A percentile compares a stretch with the other conserved stretches of the same genome.
Evolutionary conservation across 2,113 vertebrate species (phyloP).

Genomic region (Hippocampus zosterae): DNA sequence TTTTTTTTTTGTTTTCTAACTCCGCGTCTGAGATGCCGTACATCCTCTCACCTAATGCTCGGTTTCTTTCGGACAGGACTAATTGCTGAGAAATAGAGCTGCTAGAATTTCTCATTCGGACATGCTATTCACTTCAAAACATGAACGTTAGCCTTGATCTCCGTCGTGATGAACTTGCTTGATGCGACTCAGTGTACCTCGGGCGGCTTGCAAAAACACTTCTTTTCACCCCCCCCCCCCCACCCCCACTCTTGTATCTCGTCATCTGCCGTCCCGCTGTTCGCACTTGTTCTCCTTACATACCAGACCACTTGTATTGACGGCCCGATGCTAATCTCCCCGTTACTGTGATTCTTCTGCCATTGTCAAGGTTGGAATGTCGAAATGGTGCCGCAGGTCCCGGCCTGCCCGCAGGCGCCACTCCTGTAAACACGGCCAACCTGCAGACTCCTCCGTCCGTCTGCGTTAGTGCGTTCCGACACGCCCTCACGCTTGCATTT

Average conservation of each 20-base stretch:
- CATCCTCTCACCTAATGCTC: too few species aligned
- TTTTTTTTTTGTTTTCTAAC: too few species aligned
- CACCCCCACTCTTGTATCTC: neutral
- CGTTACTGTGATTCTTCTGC: conserved; percentile 29
- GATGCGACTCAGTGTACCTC: neutral
- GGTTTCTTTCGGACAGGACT: too few species aligned
- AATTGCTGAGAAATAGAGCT: too few species aligned
- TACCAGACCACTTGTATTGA: conserved; percentile 38
- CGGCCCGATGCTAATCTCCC: conserved; percentile 56
- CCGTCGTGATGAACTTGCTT: neutral
- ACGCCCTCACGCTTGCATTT: neutral
- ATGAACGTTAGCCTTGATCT: neutral
- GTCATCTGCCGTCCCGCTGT: neutral
- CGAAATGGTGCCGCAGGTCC: conserved; percentile 27
- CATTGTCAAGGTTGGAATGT: conserved; percentile 50
- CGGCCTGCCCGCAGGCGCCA: conserved; percentile 27
- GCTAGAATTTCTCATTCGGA: too few species aligned
- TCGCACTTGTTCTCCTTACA: conserved; percentile 36
- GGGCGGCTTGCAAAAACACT: too few species aligned
- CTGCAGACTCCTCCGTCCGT: neutral
- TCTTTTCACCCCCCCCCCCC: neutral
- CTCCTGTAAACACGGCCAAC: neutral
- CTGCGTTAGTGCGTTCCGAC: neutral
- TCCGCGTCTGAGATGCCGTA: too few species aligned
- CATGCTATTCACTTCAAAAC: too few species aligned